phyloP scores from a whole-genome alignment of 2,113 vertebrate species.

The Oreotragus oreotragus region DNA sequence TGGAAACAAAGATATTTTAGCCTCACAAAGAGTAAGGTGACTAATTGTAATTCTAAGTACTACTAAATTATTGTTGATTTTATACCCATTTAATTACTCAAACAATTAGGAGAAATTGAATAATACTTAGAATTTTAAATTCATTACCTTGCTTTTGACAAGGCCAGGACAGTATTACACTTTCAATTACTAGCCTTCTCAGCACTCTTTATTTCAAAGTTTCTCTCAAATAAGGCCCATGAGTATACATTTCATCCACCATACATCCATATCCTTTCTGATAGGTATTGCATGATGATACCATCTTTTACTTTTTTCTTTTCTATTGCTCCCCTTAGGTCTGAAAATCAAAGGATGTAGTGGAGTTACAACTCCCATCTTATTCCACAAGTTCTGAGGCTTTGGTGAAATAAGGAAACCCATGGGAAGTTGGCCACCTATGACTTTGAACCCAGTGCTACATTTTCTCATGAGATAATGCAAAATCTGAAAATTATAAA shows the following conservation, averaged over 20 bases:
- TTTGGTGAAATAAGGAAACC: background rate
- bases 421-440: background rate
- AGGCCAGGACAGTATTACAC: background rate
- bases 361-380: background rate
- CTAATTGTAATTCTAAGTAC: background rate
- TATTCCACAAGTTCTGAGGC: background rate
- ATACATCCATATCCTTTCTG: background rate
- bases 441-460: background rate
- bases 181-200: background rate
- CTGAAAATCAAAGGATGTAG: background rate
- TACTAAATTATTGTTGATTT: background rate
- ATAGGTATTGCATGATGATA: background rate
- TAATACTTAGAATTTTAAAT: background rate
- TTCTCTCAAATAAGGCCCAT: background rate
- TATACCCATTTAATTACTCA: background rate
- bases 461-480: background rate
- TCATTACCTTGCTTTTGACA: background rate
- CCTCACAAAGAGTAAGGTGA: background rate
- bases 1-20: background rate
- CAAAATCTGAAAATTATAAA: background rate
- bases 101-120: background rate
- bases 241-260: background rate
- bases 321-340: background rate
- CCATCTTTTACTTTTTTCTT: background rate
- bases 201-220: background rate